Base-by-base conservation (phyloP, 2,113 vertebrate genomes). In the Phoenicopterus ruber region DNA sequence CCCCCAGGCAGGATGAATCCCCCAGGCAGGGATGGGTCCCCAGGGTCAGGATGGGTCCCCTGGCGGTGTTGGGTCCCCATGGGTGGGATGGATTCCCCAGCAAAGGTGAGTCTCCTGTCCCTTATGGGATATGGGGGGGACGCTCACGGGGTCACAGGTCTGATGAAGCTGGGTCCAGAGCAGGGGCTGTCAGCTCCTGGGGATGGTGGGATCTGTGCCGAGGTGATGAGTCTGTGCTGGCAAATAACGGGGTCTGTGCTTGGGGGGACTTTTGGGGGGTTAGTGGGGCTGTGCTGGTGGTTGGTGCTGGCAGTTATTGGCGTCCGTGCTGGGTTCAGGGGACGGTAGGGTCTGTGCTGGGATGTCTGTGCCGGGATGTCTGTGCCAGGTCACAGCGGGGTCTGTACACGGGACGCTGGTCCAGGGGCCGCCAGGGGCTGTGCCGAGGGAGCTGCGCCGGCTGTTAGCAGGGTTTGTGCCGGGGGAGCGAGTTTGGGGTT, bases 391-490 rank as follows among this genome's bases (percentile, higher is more conserved):
- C n/a, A 31, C 46, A 54, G 62, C 1, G 9, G 34, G 28, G 47
- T 32, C 38, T 73, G 71, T 50, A 38, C 22, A 7, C 18, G 55
- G 31, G 20, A 28, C 9, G 2, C 28, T 13, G 31, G 12, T 13
- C 26, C 40, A 42, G 40, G 52, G 61, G 40, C 70, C 59, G 36
- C 8, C 3, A 10, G 32, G 44, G 66, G 28, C 79, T 82, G 55
- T 5, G 9, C 88, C 0, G 2, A 6, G 55, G 26, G n/a, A 22
- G 11, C 36, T 40, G 11, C 0, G 0, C 47, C 28, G 40, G 58
- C 42, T 57, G 32, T 14, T 25, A 17, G 21, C 26, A 69, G 76
- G 40, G 17, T 38, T 61, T 46, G 29, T 78, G 69, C 69, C 2
- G 1, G n/a, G 57, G 32, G 22, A 82, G 22, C 5, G 17, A 26